A percentile compares a stretch with the other conserved stretches of the same genome.
phyloP scores from a whole-genome alignment of 2,888 invertebrate genomes.

The Caradrina kadenii region DNA sequence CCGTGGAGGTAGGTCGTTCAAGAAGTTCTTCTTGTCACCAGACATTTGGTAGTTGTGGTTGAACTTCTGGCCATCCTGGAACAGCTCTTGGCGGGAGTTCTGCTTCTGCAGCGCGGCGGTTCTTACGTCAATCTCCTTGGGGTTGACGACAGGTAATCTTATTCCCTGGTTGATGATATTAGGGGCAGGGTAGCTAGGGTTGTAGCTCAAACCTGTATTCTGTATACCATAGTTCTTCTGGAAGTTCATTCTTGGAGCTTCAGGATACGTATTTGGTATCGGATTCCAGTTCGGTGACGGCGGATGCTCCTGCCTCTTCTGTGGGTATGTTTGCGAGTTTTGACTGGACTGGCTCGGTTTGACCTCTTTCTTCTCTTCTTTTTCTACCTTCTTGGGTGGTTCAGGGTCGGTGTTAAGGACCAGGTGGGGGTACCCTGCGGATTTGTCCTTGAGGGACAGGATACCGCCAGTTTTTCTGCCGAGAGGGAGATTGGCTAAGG shows the following conservation, averaged over 20 bases:
- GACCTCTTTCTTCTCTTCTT: slow-evolving; percentile 80
- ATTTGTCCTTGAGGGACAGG: slow-evolving; percentile 88
- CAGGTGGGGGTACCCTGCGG: slow-evolving; percentile 88
- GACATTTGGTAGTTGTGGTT: slow-evolving; percentile 83
- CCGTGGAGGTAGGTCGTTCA: slow-evolving; percentile 85
- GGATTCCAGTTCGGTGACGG: slow-evolving; percentile 70
- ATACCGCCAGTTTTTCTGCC: slow-evolving; percentile 88
- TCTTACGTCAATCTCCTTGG: slow-evolving; percentile 88
- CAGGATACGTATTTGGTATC: slow-evolving; percentile 66
- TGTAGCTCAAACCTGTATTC: slow-evolving; percentile 76
- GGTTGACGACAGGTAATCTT: slow-evolving; percentile 86
- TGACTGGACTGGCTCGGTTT: slow-evolving; percentile 74
- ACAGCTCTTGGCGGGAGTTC: slow-evolving; percentile 81
- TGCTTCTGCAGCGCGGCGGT: slow-evolving; percentile 87
- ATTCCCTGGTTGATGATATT: slow-evolving; percentile 76
- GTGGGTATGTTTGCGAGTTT: slow-evolving; percentile 72
- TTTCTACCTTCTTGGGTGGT: slow-evolving; percentile 76
- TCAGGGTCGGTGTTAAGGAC: slow-evolving; percentile 83
- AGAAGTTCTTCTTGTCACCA: slow-evolving; percentile 85
- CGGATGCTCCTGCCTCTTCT: slow-evolving; percentile 71
- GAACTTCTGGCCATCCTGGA: slow-evolving; percentile 82
- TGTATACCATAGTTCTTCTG: slow-evolving; percentile 83
- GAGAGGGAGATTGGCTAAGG: slow-evolving; percentile 82
- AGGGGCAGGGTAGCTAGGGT: slow-evolving; percentile 72
- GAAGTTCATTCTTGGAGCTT: slow-evolving; percentile 75